A percentile compares a stretch with the other conserved stretches of the same genome.
Evolutionary conservation across 1,140 invertebrate species (phyloP).

Genomic region (Listronotus oregonensis): DNA sequence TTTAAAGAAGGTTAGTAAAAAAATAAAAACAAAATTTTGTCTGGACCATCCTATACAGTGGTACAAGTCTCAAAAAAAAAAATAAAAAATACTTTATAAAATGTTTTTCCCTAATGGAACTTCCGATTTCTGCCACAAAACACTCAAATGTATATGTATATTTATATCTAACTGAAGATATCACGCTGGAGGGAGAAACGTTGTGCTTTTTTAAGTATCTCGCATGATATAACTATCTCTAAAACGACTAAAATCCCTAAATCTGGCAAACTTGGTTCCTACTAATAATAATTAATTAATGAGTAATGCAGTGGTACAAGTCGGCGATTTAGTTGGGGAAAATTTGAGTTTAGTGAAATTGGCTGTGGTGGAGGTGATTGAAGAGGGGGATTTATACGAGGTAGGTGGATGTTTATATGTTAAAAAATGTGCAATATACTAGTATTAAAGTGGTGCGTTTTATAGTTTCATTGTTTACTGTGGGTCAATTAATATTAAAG

Average conservation of each 20-base stretch:
- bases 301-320: constrained; percentile 51
- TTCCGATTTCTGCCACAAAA: background rate
- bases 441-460: too few relatives aligned
- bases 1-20: too few relatives aligned
- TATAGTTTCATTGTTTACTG: too few relatives aligned
- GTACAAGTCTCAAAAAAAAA: too few relatives aligned
- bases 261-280: constrained; percentile 60
- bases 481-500: too few relatives aligned
- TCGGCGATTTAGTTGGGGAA: constrained; percentile 8
- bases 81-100: too few relatives aligned
- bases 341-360: background rate
- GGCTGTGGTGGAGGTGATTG: background rate
- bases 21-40: too few relatives aligned
- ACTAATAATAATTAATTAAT: constrained; percentile 60
- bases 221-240: constrained; percentile 16
- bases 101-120: too few relatives aligned
- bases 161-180: constrained; percentile 56
- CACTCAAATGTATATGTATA: constrained; percentile 46
- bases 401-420: constrained; percentile 22
- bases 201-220: constrained; percentile 33
- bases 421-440: constrained; percentile 17
- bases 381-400: background rate
- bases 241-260: constrained; percentile 37
- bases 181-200: constrained; percentile 50
- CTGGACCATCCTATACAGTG: too few relatives aligned